A percentile compares a stretch with the other conserved stretches of the same genome.
phyloP scores from a whole-genome alignment of 2,888 invertebrate species.

The Monopis laevigella region DNA sequence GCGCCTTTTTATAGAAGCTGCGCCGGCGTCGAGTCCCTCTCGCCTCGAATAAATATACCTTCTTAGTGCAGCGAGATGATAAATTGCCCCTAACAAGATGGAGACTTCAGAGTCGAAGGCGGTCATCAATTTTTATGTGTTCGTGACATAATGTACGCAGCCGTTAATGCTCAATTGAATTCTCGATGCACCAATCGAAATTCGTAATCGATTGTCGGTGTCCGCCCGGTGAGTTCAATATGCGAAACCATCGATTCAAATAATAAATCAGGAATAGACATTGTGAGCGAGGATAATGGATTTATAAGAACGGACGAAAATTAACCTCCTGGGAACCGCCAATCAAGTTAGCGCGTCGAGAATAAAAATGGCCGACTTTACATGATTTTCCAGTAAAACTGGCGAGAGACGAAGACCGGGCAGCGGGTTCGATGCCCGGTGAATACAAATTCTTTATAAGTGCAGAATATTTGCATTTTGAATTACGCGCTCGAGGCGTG shows the following conservation, averaged over 20 bases:
- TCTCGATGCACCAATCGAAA: slow-evolving; percentile 8
- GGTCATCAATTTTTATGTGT: slow-evolving; percentile 6
- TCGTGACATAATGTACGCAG: slow-evolving; percentile 5
- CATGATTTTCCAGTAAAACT: slow-evolving; percentile 62
- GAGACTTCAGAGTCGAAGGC: slow-evolving; percentile 5
- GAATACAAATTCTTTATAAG: slow-evolving; percentile 62
- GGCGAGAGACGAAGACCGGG: slow-evolving; percentile 45
- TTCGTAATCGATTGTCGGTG: slow-evolving; percentile 1
- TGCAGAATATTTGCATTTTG: slow-evolving; percentile 63
- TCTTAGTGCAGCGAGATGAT: slow-evolving; percentile 31
- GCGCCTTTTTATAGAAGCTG: slow-evolving; percentile 62
- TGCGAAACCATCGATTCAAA: background rate
- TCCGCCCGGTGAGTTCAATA: no score
- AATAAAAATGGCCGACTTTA: slow-evolving; percentile 61
- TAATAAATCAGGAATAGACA: slow-evolving; percentile 1
- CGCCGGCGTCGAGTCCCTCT: slow-evolving; percentile 34
- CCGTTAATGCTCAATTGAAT: slow-evolving; percentile 6
- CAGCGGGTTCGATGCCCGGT: slow-evolving; percentile 40
- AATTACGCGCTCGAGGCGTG: slow-evolving; percentile 52
- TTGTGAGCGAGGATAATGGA: slow-evolving; percentile 6
- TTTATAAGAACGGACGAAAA: slow-evolving; percentile 52
- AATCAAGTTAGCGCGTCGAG: slow-evolving; percentile 49
- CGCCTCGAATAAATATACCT: slow-evolving; percentile 39
- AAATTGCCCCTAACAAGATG: slow-evolving; percentile 32
- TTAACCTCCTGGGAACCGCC: slow-evolving; percentile 63